Base-by-base conservation (phyloP, 2,888 invertebrate species). In the Drosophila putrida region DNA sequence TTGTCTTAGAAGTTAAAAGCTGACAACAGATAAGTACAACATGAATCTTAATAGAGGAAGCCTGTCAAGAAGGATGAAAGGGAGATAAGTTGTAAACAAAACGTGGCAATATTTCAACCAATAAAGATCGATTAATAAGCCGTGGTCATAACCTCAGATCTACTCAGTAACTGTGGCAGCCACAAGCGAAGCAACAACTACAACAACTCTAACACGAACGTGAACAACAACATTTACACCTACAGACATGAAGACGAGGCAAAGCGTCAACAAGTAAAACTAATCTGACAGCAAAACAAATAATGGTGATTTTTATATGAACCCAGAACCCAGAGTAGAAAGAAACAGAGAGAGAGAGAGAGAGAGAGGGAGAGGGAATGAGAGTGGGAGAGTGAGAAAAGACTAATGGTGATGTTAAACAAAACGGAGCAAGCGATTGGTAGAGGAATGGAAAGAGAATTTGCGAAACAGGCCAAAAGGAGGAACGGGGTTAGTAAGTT, bases 221-320 rank as follows among this genome's bases (percentile, higher is more conserved):
- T 20, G 27, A 62, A 51, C 33, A 76, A 53, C 35, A 78, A 78
- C 69, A 75, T 78, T 61, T 78, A 69, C 75, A 78, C 75, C 78
- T 78, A 78, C 53, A 51, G 61, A 69, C 64, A 64, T 50, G 58
- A 61, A 47, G 69, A 58, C 47, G 46, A 71, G 49, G 9, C 63
- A 69, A 59, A 61, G 70, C 86, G 78, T 88, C 83, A 88, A 88
- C 83, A 88, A 88, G 86, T 88, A 66, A 75, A 75, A 80, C 80
- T 86, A 84, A 84, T 88, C 83, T 84, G 83, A 84, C 83, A 84
- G 83, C 81, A 75, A 82, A 88, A 88, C 83, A 84, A 88, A 84
- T 84, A 86, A 73, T 69, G 78, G 72, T 70, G 78, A 85, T 88
- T 83, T 80, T 80, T 75, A 82, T 82, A 78, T 71, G 75, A 67